Percentiles rank a stretch among this genome's conserved stretches.
These are phyloP conservation scores for Hormiphora californensis DNA, from an alignment of 37 sponge, comb jelly and placozoan species.

Conservation along the genomic window DNA sequence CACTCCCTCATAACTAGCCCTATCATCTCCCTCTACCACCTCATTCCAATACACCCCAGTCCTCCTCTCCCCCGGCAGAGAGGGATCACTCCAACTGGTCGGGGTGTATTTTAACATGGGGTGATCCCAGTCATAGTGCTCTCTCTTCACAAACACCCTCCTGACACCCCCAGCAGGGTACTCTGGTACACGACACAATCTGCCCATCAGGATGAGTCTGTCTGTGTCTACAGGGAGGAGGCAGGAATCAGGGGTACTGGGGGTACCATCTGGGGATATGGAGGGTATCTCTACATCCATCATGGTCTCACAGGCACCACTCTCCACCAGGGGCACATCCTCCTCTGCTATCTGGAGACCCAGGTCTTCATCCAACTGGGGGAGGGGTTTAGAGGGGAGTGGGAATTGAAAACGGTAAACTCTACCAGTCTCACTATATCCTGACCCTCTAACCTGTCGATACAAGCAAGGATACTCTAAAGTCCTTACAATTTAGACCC, in stretches of 20 bases:
- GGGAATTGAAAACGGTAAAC: too few species aligned
- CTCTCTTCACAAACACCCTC: background rate
- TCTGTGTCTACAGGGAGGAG: background rate
- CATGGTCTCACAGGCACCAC: too few species aligned
- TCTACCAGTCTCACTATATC: too few species aligned
- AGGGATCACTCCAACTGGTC: background rate
- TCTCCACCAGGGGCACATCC: background rate
- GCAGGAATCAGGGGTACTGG: background rate
- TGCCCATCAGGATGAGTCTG: background rate
- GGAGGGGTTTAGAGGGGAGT: too few species aligned
- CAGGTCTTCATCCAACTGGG: background rate
- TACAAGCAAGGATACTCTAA: background rate
- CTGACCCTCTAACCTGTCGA: too few species aligned
- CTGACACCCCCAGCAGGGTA: conserved; percentile 1
- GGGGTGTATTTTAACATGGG: background rate
- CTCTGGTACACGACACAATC: background rate
- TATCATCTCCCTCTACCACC: background rate
- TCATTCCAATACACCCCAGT: too few species aligned
- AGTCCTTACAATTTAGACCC: background rate
- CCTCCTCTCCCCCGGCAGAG: background rate
- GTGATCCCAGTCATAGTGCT: background rate
- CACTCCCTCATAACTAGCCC: conserved; percentile 3
- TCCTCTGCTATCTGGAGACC: background rate
- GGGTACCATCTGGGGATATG: background rate
- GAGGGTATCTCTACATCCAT: too few species aligned